Percentiles rank a stretch among this genome's conserved stretches.
Conservation (phyloP, 2,113 vertebrate genomes). For the Embiotoca jacksoni region DNA sequence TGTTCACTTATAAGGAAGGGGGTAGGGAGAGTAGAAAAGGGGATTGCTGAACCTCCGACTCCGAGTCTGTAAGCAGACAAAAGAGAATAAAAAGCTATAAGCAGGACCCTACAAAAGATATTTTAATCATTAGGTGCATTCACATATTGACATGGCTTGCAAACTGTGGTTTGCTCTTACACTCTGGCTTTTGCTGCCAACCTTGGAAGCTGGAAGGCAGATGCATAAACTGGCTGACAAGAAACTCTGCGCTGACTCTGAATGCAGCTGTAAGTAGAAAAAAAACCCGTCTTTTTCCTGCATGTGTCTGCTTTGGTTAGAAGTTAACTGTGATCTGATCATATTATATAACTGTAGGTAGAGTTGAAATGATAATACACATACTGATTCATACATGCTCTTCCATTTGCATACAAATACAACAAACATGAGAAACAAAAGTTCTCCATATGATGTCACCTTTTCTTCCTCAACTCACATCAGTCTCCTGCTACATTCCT, state of each 20-base stretch:
- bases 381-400: no score
- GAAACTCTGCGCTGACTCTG: constrained; percentile 84
- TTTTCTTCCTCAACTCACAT: not conserved
- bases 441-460: no score
- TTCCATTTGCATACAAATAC: not conserved
- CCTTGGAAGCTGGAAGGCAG: constrained; percentile 75
- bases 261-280: constrained; percentile 85
- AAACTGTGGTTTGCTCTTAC: constrained; percentile 56
- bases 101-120: constrained; percentile 13
- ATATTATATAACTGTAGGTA: not conserved
- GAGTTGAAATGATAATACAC: not conserved
- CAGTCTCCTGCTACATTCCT: not conserved
- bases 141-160: constrained; percentile 50
- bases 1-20: constrained; percentile 28
- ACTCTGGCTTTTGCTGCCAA: constrained; percentile 68
- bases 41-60: constrained; percentile 28
- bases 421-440: not conserved
- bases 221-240: constrained; percentile 84
- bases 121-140: not conserved
- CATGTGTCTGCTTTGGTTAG: not conserved
- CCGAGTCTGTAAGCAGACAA: constrained; percentile 29
- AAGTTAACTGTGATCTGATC: not conserved
- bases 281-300: not conserved
- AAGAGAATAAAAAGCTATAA: constrained; percentile 6
- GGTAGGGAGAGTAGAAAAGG: constrained; percentile 36